Evolutionary conservation across 2,797 vertebrate species (phyloP).

Genomic region (Poeciliopsis presidionis): DNA sequence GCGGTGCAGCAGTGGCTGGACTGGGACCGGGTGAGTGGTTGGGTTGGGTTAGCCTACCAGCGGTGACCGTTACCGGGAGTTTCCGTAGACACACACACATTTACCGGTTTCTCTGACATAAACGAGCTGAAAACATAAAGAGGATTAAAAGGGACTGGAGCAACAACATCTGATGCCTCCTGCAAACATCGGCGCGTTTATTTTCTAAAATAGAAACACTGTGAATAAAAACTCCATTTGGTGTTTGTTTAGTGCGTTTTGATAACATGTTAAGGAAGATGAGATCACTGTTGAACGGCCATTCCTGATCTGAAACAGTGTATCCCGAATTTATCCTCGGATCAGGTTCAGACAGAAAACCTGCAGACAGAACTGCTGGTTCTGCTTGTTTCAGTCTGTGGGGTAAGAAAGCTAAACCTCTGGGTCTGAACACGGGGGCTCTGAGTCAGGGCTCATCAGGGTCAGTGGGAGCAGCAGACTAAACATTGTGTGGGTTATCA

Average conservation of each 20-base stretch:
- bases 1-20: slow-evolving; percentile 85
- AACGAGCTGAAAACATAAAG: fast-evolving
- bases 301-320: fast-evolving
- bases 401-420: not conserved
- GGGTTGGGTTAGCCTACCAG: too few species aligned
- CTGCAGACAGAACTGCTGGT: fast-evolving
- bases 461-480: not conserved
- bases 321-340: not conserved
- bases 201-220: not conserved
- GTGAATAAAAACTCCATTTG: too few species aligned
- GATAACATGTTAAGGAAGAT: not conserved
- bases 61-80: not conserved
- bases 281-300: not conserved
- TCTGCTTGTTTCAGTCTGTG: fast-evolving
- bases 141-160: fast-evolving
- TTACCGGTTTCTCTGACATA: not conserved
- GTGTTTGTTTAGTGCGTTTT: too few species aligned
- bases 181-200: not conserved
- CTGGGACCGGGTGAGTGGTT: slow-evolving; percentile 87
- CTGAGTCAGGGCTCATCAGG: not conserved
- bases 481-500: not conserved
- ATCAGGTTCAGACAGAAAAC: fast-evolving
- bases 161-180: not conserved
- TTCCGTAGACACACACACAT: fast-evolving
- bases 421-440: not conserved